Evolutionary conservation across 1,140 invertebrate genomes (phyloP), one percentile per base, ranked within the genome.

Genomic region (Mamestra configurata): DNA sequence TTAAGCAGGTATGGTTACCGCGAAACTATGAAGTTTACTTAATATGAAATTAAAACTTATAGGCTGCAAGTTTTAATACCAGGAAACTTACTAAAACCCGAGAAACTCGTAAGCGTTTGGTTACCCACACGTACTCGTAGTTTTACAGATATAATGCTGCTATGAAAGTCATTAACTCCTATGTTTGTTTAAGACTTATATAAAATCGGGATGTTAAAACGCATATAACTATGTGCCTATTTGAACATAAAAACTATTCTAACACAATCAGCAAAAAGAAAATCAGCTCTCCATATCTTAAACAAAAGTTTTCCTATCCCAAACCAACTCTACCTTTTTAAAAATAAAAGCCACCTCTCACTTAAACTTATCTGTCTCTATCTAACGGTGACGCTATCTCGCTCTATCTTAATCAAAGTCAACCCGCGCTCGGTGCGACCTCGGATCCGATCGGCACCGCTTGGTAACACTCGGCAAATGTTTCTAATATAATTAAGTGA

Each of bases 401-500:
- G 20, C 18, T 66, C 18, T n/a, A 57, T 27, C 27, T 27, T 15
- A 61, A 22, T 20, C 1, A 22, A 24, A 4, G 2, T 0, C 2
- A 3, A 0, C 15, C 22, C 66, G 66, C 66, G 49, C 1, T 15
- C 66, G 27, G 43, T 51, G 43, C 1, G 22, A 51, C 40, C 43
- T 22, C 22, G 18, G 15, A 13, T 43, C 11, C 43, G 10, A 8
- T 46, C 43, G 43, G 43, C 11, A 13, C 11, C 13, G 15, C 13
- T 46, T 13, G 43, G 13, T 13, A 46, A 3, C 43, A 10, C 43
- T 22, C 22, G 18, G 15, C 15, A 15, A n/a, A 51, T 66, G 18
- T 40, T 66, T 51, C 46, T 49, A 71, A 51, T 61, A 61, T 71
- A 71, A 70, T 70, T 18, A 51, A 71, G 11, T 51, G 43, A 71